Evolutionary conservation across 2,113 vertebrate species (phyloP), one percentile per base, ranked within the genome.

Genomic region (Elgaria multicarinata): DNA sequence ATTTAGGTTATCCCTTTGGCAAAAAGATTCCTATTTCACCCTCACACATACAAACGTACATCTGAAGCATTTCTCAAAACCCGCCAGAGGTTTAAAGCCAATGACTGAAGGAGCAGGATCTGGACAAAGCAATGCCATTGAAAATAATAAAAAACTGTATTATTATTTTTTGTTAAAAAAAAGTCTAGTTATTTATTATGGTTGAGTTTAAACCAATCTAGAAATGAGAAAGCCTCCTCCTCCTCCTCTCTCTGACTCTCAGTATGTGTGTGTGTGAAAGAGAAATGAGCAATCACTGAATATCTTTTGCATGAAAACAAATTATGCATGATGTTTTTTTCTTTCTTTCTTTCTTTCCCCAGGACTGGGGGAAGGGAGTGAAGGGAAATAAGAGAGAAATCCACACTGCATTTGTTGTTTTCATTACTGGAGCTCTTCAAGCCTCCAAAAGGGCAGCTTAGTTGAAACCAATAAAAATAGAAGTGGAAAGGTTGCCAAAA

Each of bases 401-500:
- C 46, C 42, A 28, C 53, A 6, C 78, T 22, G 42, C 44, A 7
- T 53, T 89, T 84, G 55, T 89, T 89, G 71, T 90, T 90, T 92
- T 93, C 92, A 91, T 74, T 95, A 96, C 83, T 94, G 94, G 95
- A 96, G 90, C 94, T 95, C 95, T 94, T 80, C 95, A 96, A 87
- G 92, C 74, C 87, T 96, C 95, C 1, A 31, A 95, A 96, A 94
- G 95, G 96, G 96, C 97, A 96, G 96, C 95, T 96, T 95, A 95
- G 97, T 95, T 94, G 95, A 96, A 97, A 97, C 95, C 96, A 95
- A 95, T 97, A 96, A 97, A 97, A 97, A 94, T 42, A 72, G 89
- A 94, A 96, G 95, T 4, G 88, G 94, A 94, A 92, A 89, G 82
- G 90, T 96, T 97, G 97, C 97, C 97, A 97, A 96, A 90, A 97